A percentile compares a stretch with the other conserved stretches of the same genome.
Conservation (phyloP, 2,888 invertebrate genomes). For the Acleris sparsana region DNA sequence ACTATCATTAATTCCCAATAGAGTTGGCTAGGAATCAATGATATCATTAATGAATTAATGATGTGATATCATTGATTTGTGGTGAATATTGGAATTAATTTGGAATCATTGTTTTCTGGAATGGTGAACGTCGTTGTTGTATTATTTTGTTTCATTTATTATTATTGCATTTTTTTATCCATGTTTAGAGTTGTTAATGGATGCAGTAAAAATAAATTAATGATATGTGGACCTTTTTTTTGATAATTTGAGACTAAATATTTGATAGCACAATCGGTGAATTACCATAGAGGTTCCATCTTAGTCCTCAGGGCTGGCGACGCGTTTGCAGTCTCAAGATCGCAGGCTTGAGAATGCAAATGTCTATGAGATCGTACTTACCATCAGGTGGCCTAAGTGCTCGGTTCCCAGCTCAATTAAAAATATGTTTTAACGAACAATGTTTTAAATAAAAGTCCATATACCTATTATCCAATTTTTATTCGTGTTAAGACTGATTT, state of each 20-base stretch:
- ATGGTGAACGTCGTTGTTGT: constrained; percentile 13
- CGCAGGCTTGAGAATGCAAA: too few relatives aligned
- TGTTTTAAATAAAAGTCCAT: constrained; percentile 4
- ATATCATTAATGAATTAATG: too few relatives aligned
- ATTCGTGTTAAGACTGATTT: constrained; percentile 14
- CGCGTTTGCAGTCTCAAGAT: too few relatives aligned
- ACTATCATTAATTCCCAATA: neutral
- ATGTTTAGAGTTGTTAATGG: too few relatives aligned
- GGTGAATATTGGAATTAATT: neutral
- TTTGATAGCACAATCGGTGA: too few relatives aligned
- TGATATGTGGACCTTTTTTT: constrained; percentile 15
- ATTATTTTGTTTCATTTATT: constrained; percentile 13
- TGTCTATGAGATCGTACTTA: too few relatives aligned
- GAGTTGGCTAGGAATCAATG: too few relatives aligned
- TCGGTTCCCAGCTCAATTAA: too few relatives aligned
- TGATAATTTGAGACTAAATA: neutral
- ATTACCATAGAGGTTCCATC: too few relatives aligned
- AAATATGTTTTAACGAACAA: neutral
- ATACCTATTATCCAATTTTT: constrained; percentile 6
- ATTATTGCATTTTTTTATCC: constrained; percentile 11
- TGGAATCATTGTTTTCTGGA: constrained; percentile 1
- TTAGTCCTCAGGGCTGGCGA: too few relatives aligned
- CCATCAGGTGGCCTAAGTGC: too few relatives aligned
- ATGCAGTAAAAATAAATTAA: constrained; percentile 16
- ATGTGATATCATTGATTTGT: neutral